Base-by-base conservation (phyloP, 2,113 vertebrate species). In the Neopipo cinnamomea region DNA sequence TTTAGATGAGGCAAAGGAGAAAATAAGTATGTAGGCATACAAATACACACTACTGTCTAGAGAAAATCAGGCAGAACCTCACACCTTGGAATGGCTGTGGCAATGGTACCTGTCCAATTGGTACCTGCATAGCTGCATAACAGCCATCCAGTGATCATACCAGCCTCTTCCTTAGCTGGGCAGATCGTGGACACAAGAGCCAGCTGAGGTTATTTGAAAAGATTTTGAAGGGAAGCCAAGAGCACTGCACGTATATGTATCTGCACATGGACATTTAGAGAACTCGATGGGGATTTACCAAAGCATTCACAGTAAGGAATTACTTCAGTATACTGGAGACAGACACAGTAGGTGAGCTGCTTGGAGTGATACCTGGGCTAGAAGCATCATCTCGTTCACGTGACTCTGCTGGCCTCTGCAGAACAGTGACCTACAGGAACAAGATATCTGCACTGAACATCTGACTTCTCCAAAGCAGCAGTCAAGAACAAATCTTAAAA, bases 371-470 rank as follows among this genome's bases (percentile, higher is more conserved):
- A 98, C 98, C 98, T 98, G 95, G 53, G 93, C 59, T 91, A n/a
- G 83, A 74, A 82, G 61, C 23, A 61, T 77, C 97, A 42, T 97
- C 98, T 53, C 9, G 82, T 53, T 94, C 92, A 49, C 42, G 46
- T 27, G 95, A 83, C 9, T 84, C 84, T 41, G 89, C 13, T 62
- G 94, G 95, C 88, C 94, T 98, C 75, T 99, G 99, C 53, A 97
- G 91, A 93, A 99, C 75, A 74, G 97, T 98, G 66, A 99, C 99
- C 99, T 99, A 79, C 49, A 96, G 96, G 91, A 94, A 94, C 24
- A 91, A 91, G 74, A 28, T 20, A 85, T 3, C 35, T 86, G n/a
- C 8, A 6, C 24, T 91, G 23, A 92, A 50, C 16, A 39, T 20
- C 23, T 42, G 31, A 65, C 8, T 82, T 58, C n/a, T 42, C 41